Percentiles rank a stretch among this genome's conserved stretches.
Conservation (phyloP, 2,797 vertebrate species). For the Microhierax caerulescens region DNA sequence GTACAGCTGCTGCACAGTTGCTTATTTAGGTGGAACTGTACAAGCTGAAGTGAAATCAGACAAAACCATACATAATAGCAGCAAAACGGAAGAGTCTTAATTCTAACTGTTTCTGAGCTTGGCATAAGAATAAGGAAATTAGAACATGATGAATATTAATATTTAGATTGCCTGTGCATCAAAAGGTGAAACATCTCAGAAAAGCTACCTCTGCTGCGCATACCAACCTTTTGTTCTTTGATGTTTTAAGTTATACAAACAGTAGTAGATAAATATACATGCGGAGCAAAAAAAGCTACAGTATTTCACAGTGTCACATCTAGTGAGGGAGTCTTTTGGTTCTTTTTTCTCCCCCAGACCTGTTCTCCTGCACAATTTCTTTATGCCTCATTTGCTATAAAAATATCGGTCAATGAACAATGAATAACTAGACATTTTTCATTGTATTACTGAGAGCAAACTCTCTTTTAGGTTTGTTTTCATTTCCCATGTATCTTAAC, state of each 20-base stretch:
- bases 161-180: not conserved
- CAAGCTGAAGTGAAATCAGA: constrained; percentile 22
- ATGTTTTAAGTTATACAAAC: constrained; percentile 11
- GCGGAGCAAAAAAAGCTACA: not conserved
- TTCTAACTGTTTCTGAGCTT: not conserved
- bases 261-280: constrained; percentile 6
- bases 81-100: not conserved
- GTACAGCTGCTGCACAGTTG: not conserved
- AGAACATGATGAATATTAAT: constrained; percentile 37
- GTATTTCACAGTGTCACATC: constrained; percentile 14
- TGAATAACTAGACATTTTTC: constrained; percentile 26
- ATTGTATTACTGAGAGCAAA: not conserved
- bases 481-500: not conserved
- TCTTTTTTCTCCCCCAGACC: not conserved
- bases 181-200: constrained; percentile 8
- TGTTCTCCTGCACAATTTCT: constrained; percentile 5
- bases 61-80: not conserved
- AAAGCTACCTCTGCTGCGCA: not conserved
- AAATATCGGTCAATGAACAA: constrained; percentile 49
- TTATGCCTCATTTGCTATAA: constrained; percentile 30
- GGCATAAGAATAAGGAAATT: constrained; percentile 46
- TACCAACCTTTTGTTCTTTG: not conserved
- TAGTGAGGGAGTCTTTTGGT: not conserved
- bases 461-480: not conserved
- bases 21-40: not conserved